A percentile compares a stretch with the other conserved stretches of the same genome.
phyloP scores from a whole-genome alignment of 2,113 vertebrate species.

The Heterotis niloticus region DNA sequence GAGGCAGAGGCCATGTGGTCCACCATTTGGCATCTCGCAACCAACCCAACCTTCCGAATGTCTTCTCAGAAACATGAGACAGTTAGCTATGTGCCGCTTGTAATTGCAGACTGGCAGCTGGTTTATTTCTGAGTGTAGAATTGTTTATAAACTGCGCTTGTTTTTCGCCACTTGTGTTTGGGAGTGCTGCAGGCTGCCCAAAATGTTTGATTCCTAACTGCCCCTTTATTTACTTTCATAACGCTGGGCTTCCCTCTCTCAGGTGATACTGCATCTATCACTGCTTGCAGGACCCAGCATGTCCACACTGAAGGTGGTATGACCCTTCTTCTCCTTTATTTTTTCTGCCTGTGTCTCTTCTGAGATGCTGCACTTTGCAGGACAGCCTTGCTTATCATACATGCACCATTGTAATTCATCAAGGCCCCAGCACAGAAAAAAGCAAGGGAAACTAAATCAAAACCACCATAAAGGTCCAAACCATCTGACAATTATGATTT shows the following conservation, averaged over 20 bases:
- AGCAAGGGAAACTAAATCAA: not conserved
- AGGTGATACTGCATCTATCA: not conserved
- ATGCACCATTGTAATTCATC: not conserved
- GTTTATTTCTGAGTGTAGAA: no score
- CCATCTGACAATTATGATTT: not conserved
- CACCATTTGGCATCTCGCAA: no score
- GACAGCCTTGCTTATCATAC: not conserved
- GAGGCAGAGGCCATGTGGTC: no score
- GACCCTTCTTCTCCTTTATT: not conserved
- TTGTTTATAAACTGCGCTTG: no score
- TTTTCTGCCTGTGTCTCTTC: no score
- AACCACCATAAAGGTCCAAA: no score
- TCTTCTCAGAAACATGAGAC: no score
- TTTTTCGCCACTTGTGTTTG: not conserved
- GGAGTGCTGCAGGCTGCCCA: not conserved
- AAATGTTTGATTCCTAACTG: not conserved
- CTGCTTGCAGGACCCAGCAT: not conserved
- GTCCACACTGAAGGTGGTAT: not conserved
- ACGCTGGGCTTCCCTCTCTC: not conserved
- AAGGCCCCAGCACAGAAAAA: not conserved
- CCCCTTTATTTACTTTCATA: no score
- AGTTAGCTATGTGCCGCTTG: no score
- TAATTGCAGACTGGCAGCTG: no score
- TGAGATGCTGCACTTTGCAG: not conserved
- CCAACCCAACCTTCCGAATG: no score